Percentiles rank a stretch among this genome's conserved stretches.
phyloP scores from a whole-genome alignment of 2,797 vertebrate species.

The Adelosebastes latens region DNA sequence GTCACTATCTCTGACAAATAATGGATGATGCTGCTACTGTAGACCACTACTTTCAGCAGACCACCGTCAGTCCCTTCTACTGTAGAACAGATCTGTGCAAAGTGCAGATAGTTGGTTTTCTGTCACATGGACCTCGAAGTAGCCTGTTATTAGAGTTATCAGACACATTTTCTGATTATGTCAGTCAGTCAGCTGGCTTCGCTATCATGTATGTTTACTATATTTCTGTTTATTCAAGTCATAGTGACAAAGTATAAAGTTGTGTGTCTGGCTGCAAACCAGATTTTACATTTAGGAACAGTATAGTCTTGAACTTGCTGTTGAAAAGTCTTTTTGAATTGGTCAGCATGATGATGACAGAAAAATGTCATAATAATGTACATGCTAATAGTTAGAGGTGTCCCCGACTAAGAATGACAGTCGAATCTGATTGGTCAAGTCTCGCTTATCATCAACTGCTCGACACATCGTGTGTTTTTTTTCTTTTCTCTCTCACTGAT shows the following conservation, averaged over 20 bases:
- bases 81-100: background rate
- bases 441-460: no score
- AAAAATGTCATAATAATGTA: background rate
- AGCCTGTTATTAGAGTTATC: background rate
- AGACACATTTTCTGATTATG: background rate
- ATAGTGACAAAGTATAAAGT: no score
- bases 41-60: background rate
- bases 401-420: no score
- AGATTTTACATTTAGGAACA: no score
- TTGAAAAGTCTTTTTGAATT: no score
- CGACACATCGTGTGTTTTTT: no score
- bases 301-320: no score
- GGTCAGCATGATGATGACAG: background rate
- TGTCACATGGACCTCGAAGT: background rate
- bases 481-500: background rate
- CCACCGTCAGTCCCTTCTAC: background rate
- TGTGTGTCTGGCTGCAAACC: background rate
- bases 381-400: no score
- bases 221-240: no score
- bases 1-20: conserved; percentile 28
- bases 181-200: background rate
- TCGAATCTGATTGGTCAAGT: no score
- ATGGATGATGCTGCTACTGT: background rate
- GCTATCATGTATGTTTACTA: background rate
- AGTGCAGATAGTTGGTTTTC: background rate